Conservation (phyloP, 2,888 invertebrate species). For the Byasa hedistus region DNA sequence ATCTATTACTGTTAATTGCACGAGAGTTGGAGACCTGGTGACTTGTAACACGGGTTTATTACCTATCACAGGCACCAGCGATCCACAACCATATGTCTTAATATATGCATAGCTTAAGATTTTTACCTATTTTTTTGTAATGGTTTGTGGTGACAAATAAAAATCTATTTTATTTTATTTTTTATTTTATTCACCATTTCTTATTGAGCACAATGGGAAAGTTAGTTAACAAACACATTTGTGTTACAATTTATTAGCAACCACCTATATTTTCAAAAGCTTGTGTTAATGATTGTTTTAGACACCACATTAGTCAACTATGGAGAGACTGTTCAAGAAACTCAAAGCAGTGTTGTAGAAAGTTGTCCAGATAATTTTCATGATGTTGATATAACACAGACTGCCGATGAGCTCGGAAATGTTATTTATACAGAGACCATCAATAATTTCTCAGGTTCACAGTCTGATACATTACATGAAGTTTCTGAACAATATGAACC, state of each 20-base stretch:
- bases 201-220: too few species aligned
- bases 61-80: too few species aligned
- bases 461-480: conserved; percentile 56
- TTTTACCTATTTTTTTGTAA: too few species aligned
- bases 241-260: neutral
- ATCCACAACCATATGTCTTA: too few species aligned
- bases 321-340: conserved; percentile 54
- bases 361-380: conserved; percentile 62
- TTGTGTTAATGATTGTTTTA: conserved; percentile 37
- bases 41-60: too few species aligned
- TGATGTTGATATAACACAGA: conserved; percentile 61
- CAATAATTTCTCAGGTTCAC: conserved; percentile 55
- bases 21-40: too few species aligned
- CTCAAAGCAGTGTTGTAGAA: conserved; percentile 60
- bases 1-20: too few species aligned
- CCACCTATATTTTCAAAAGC: neutral
- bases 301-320: conserved; percentile 73
- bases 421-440: conserved; percentile 67
- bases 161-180: too few species aligned
- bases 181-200: too few species aligned
- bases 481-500: conserved; percentile 62
- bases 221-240: too few species aligned
- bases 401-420: conserved; percentile 64
- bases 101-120: too few species aligned
- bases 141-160: too few species aligned